A percentile compares a stretch with the other conserved stretches of the same genome.
Conservation (phyloP, 2,797 vertebrate genomes). For the Amblyopsis hoosieri region DNA sequence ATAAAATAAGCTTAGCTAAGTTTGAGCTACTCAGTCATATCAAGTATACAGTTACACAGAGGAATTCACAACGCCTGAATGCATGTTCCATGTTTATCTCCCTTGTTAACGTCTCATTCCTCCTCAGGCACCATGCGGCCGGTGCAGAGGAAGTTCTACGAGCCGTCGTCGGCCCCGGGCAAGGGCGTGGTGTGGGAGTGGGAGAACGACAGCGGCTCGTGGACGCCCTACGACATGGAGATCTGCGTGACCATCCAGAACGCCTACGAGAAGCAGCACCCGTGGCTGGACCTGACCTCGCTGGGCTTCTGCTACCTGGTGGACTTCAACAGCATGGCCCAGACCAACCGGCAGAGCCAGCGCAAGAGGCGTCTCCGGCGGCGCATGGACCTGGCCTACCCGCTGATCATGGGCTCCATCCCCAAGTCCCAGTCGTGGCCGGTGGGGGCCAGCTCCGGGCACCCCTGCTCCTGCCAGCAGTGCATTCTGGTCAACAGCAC, state of each 20-base stretch:
- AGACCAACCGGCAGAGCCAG: slow-evolving; percentile 94
- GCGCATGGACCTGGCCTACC: slow-evolving; percentile 95
- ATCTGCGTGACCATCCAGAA: slow-evolving; percentile 98
- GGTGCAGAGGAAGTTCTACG: slow-evolving; percentile 93
- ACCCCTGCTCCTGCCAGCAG: slow-evolving; percentile 91
- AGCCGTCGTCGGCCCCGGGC: slow-evolving; percentile 92
- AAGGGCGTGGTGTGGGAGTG: slow-evolving; percentile 98
- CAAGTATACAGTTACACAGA: too few species aligned
- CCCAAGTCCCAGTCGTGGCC: slow-evolving; percentile 98
- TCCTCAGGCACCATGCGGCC: slow-evolving; percentile 91
- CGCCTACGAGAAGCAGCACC: slow-evolving; percentile 97
- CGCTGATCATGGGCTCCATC: slow-evolving; percentile 94
- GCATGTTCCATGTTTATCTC: slow-evolving; percentile 12
- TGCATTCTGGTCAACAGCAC: slow-evolving; percentile 94
- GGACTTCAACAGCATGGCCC: slow-evolving; percentile 95
- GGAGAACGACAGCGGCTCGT: slow-evolving; percentile 91
- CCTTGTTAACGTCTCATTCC: slow-evolving; percentile 22
- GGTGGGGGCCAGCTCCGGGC: slow-evolving; percentile 87
- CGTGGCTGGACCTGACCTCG: slow-evolving; percentile 94
- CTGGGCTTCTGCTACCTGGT: slow-evolving; percentile 97
- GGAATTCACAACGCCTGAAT: too few species aligned
- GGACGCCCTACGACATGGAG: slow-evolving; percentile 97
- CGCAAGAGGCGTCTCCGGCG: slow-evolving; percentile 89
- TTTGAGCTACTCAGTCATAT: too few species aligned
- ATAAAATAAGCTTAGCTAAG: too few species aligned